These are phyloP conservation scores for Vespertilio murinus DNA, from an alignment of 2,797 vertebrate species.

Conservation along the genomic window DNA sequence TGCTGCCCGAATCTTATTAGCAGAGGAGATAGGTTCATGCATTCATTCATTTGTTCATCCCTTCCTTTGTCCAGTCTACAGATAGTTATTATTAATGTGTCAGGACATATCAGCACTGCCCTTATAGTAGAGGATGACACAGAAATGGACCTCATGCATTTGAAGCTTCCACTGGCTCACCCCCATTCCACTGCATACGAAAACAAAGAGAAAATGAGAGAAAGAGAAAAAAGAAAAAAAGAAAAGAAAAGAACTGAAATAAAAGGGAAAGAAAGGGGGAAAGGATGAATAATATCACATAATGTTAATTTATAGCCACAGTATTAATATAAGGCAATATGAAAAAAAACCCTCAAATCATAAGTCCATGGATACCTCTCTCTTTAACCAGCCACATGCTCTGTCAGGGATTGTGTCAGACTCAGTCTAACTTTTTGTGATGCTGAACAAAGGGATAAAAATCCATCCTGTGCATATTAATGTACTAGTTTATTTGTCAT, in stretches of 20 bases:
- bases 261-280: no score
- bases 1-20: background rate
- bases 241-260: no score
- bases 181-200: background rate
- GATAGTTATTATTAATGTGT: background rate
- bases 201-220: background rate
- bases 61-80: background rate
- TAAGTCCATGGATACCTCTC: background rate
- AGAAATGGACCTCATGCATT: background rate
- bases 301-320: background rate
- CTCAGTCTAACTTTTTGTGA: background rate
- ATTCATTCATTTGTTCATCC: background rate
- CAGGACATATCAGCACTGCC: background rate
- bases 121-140: background rate
- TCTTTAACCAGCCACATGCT: background rate
- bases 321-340: background rate
- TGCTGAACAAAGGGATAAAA: background rate
- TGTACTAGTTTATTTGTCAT: background rate
- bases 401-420: background rate
- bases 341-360: background rate
- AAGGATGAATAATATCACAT: background rate
- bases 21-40: background rate
- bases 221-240: background rate
- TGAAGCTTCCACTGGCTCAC: background rate
- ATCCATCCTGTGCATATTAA: background rate